Evolutionary conservation across 2,797 vertebrate species (phyloP), one percentile per base, ranked within the genome.

Genomic region (Limnodromus scolopaceus): DNA sequence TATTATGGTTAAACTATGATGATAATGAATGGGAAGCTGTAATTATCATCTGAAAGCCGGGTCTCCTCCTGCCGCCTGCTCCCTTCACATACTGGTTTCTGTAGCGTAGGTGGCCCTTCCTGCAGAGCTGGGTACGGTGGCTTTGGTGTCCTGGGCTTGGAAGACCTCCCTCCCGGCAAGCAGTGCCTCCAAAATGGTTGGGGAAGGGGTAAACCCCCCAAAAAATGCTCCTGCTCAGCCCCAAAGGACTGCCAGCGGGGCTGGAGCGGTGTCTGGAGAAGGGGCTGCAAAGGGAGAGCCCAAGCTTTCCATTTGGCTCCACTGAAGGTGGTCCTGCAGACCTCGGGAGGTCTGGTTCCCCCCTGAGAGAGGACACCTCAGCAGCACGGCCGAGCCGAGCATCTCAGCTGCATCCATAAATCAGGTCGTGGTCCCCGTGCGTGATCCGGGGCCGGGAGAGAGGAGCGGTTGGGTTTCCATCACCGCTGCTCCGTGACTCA

Each of bases 131-230:
- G 20, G 16, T 4, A 13, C 0, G 22, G 38, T 86, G 89, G 22
- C 34, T 45, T 48, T 1, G 0, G 19, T 28, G 16, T 54, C 70
- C 53, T 36, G 55, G 28, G 15, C 28, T 60, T 70, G 61, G 57
- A 64, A 70, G 32, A 63, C 34, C 51, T 78, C 39, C 38, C 12
- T 71, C 14, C 32, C 13, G 36, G 58, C 48, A 41, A 46, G 28
- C 13, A 13, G 25, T 2, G 17, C 4, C 51, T 68, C 66, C 63
- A 64, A 16, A 84, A 77, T 13, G 1, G 6, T 1, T 22, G 36
- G 25, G 45, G 41, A 74, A 54, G 23, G 17, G 14, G 27, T 34
- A 25, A 49, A 28, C 0, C 1, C 38, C 1, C 1, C 9, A 65
- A 48, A 36, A 23, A 55, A 32, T 28, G 7, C 32, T 75, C 38